Base-by-base conservation (phyloP, 1,140 invertebrate genomes). In the Amphibalanus amphitrite region DNA sequence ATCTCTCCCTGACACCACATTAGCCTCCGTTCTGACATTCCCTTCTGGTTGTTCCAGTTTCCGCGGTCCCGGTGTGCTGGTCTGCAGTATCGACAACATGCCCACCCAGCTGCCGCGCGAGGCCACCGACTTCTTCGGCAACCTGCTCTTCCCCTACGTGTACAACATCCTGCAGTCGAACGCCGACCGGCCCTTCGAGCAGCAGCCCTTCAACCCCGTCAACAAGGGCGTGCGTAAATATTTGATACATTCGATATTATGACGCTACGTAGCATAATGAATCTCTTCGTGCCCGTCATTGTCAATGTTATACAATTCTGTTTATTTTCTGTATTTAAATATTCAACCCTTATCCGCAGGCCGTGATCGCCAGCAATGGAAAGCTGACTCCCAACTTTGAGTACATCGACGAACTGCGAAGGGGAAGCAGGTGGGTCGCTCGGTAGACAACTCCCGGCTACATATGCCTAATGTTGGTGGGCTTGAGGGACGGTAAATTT, bases 71-170 rank as follows among this genome's bases (percentile, higher is more conserved):
- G 97, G 97, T 28, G 95, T 99, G 3, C 81, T 99, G 69, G 95
- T 99, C 1, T 99, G 97, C 79, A 97, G 93, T 6, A 98, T 99
- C 73, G 97, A 99, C 81, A 99, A 99, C 80, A 99, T 99, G 97
- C 97, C 97, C 0, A 98, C 97, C 0, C 97, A 99, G 79, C 82
- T 99, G 65, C 97, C 97, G 0, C 84, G 91, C 64, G 97, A 99
- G 80, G 88, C 96, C 0, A 99, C 97, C 0, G 95, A 99, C 78
- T 95, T 95, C 79, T 99, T 99, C 80, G 97, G 97, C 1, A 90
- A 95, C 77, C 83, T 98, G 0, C 82, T 99, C 0, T 85, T 87
- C 74, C 96, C 97, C 0, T 95, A 94, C 77, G 86, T 93, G 0
- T 81, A 87, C 69, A 92, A 98, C 73, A 97, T 99, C 77, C 86